Evolutionary conservation across 2,797 vertebrate genomes (phyloP).

Genomic region (Lutra lutra): DNA sequence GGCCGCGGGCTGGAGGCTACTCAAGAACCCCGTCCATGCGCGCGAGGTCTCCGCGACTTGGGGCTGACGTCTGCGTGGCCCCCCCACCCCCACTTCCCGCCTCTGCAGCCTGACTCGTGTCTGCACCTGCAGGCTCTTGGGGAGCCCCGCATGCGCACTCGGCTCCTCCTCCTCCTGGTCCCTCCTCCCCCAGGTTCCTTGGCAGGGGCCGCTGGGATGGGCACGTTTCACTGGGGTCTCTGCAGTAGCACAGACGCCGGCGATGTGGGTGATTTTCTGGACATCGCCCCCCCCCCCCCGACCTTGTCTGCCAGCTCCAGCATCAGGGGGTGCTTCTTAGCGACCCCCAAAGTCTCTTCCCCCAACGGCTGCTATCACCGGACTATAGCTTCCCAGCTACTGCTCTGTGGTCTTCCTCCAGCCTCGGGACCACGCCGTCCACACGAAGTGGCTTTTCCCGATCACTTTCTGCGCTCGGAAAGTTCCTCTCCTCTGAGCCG

Average conservation of each 20-base stretch:
- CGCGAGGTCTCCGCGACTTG: accelerated
- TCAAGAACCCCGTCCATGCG: accelerated
- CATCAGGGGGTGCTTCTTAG: background rate
- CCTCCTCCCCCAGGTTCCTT: background rate
- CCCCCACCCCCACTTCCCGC: accelerated
- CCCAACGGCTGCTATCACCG: background rate
- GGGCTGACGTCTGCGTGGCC: background rate
- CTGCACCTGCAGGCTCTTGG: background rate
- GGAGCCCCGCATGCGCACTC: accelerated
- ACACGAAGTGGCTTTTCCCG: background rate
- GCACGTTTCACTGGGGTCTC: background rate
- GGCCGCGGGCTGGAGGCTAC: background rate
- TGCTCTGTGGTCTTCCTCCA: background rate
- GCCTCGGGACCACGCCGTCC: background rate
- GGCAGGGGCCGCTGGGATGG: accelerated
- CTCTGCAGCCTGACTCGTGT: accelerated
- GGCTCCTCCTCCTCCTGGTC: background rate
- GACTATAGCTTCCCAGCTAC: background rate
- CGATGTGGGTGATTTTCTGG: background rate
- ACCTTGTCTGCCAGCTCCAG: background rate
- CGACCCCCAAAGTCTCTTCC: background rate
- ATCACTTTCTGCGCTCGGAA: background rate
- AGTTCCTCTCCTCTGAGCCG: background rate
- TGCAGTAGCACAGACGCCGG: background rate
- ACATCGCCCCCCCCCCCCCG: background rate